Percentiles rank a stretch among this genome's conserved stretches.
These are phyloP conservation scores for Notarius quadriscutis DNA, from an alignment of 2,113 vertebrate species.

Conservation along the genomic window DNA sequence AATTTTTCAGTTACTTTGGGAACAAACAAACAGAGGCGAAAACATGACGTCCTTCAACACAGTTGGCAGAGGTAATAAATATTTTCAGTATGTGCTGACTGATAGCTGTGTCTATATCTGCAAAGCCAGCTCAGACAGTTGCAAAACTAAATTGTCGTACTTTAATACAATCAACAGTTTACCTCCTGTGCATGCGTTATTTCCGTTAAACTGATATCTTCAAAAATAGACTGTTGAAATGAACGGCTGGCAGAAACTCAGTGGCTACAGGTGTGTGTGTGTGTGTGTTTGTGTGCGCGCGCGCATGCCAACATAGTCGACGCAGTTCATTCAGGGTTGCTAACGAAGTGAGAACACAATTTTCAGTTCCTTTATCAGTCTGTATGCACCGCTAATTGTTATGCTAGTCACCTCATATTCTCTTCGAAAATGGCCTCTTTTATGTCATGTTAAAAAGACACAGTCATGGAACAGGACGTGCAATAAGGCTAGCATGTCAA, in stretches of 20 bases:
- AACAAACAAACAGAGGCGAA: too few species aligned
- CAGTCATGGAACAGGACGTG: neutral
- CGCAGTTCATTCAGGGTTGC: neutral
- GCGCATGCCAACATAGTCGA: too few species aligned
- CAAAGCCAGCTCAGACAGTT: too few species aligned
- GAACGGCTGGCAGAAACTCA: neutral
- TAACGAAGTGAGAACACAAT: neutral
- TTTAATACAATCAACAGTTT: neutral
- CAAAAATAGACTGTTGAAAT: neutral
- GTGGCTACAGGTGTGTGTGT: neutral
- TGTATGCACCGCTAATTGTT: neutral
- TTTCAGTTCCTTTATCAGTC: neutral
- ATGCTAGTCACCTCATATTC: neutral
- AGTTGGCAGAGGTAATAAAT: neutral
- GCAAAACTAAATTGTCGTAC: too few species aligned
- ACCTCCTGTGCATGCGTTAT: neutral
- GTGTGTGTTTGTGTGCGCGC: neutral
- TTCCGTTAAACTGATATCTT: neutral
- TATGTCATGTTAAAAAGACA: neutral
- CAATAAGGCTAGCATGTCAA: neutral
- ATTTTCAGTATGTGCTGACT: neutral
- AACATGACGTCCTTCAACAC: too few species aligned
- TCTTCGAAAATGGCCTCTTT: neutral
- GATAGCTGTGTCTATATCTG: too few species aligned
- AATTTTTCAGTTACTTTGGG: too few species aligned